phyloP scores from a whole-genome alignment of 2,888 invertebrate genomes.

The Pristionchus exspectatus region DNA sequence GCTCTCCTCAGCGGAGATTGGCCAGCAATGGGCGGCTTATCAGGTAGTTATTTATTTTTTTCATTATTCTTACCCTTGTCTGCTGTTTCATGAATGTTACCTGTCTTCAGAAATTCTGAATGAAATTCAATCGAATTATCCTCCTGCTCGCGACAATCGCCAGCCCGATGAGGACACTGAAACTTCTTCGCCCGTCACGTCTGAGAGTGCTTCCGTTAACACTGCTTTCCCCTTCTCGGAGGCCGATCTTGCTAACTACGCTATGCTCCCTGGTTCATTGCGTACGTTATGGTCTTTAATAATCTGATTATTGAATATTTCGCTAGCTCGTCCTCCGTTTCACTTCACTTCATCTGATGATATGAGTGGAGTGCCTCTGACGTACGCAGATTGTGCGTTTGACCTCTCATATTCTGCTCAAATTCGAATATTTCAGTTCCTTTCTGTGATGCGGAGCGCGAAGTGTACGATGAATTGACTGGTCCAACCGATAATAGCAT shows the following conservation, averaged over 20 bases:
- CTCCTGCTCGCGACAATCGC: neutral
- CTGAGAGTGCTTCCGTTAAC: slow-evolving; percentile 20
- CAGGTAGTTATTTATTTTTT: neutral
- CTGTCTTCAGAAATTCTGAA: slow-evolving; percentile 9
- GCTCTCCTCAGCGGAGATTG: slow-evolving; percentile 34
- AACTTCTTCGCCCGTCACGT: slow-evolving; percentile 35
- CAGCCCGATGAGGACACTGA: slow-evolving; percentile 38
- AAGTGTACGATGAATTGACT: slow-evolving; percentile 44
- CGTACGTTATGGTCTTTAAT: neutral
- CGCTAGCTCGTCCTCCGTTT: neutral
- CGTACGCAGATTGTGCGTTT: slow-evolving; percentile 15
- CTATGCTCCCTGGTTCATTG: slow-evolving; percentile 7
- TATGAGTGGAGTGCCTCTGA: slow-evolving; percentile 25
- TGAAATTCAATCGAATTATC: slow-evolving; percentile 31
- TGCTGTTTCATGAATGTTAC: neutral
- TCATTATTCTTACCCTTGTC: neutral
- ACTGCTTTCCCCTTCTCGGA: slow-evolving; percentile 44
- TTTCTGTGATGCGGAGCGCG: slow-evolving; percentile 28
- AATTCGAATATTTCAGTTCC: neutral
- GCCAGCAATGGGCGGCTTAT: slow-evolving; percentile 42
- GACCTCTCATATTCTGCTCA: too few species aligned
- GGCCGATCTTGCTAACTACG: slow-evolving; percentile 20
- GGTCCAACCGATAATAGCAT: slow-evolving; percentile 38
- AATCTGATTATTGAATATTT: neutral
- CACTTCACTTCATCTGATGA: slow-evolving; percentile 24